These are phyloP conservation scores for Osmerus mordax DNA, from an alignment of 2,113 vertebrate species.

Conservation along the genomic window DNA sequence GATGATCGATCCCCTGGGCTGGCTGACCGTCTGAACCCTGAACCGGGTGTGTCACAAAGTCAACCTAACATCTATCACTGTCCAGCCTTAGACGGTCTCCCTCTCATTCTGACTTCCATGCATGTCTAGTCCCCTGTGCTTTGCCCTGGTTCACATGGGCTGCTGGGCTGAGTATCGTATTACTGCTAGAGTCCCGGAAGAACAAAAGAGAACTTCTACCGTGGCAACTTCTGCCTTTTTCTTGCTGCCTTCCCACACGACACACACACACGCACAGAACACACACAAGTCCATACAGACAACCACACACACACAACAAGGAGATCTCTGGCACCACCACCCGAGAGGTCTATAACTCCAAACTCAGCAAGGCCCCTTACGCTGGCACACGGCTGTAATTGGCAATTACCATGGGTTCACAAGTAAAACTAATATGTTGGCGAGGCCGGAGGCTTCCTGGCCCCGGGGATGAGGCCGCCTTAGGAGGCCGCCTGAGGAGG, in stretches of 20 bases:
- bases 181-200: no score
- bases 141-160: no score
- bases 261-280: constrained; percentile 9
- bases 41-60: neutral
- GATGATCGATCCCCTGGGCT: no score
- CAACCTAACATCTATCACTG: neutral
- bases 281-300: neutral
- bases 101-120: no score
- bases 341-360: constrained; percentile 4
- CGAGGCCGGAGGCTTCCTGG: constrained; percentile 5
- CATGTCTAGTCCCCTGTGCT: no score
- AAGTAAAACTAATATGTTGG: constrained; percentile 41
- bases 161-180: no score
- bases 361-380: constrained; percentile 14
- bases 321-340: neutral
- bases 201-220: neutral
- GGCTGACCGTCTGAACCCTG: neutral
- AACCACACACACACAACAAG: neutral
- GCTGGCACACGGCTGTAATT: constrained; percentile 27
- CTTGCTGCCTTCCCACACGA: neutral
- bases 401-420: constrained; percentile 31
- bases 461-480: neutral
- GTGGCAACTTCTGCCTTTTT: neutral
- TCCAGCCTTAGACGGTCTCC: no score
- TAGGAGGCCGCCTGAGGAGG: constrained; percentile 3